These are phyloP conservation scores for Cephus pygmeus DNA, from an alignment of 2,888 invertebrate genomes.

Conservation along the genomic window DNA sequence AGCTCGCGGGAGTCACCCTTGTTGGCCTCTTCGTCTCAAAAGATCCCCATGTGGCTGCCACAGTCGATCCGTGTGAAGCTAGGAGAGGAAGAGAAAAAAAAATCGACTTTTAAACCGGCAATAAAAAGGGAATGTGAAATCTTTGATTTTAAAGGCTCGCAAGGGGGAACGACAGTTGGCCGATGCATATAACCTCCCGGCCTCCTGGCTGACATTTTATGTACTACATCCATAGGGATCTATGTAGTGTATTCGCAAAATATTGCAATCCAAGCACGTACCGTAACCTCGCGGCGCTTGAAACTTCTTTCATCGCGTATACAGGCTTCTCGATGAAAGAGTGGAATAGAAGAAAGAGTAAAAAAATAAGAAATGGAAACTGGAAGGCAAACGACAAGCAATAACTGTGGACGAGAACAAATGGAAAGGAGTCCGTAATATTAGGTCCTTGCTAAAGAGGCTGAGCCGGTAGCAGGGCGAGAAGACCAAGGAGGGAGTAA, in stretches of 20 bases:
- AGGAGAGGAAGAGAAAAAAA: slow-evolving; percentile 29
- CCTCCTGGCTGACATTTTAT: background rate
- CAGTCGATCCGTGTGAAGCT: background rate
- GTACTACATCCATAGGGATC: background rate
- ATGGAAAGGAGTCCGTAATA: background rate
- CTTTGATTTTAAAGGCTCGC: slow-evolving; percentile 52
- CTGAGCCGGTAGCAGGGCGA: background rate
- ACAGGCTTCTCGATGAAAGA: background rate
- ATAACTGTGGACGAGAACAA: background rate
- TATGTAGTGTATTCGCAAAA: slow-evolving; percentile 45
- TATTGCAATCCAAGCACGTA: slow-evolving; percentile 62
- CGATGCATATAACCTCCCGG: slow-evolving; percentile 52
- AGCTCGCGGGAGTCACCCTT: background rate
- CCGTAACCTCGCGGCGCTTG: slow-evolving; percentile 16
- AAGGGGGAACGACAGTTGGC: slow-evolving; percentile 58
- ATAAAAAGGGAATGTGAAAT: slow-evolving; percentile 61
- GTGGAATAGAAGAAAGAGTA: background rate
- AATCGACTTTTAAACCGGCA: slow-evolving; percentile 63
- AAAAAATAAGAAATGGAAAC: background rate
- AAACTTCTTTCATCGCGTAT: background rate
- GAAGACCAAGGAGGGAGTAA: background rate
- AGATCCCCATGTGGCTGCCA: background rate
- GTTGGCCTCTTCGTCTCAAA: background rate
- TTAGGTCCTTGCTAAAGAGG: background rate
- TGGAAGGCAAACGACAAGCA: background rate